These are phyloP conservation scores for Accipiter virgatus DNA, from an alignment of 2,113 vertebrate species.

Conservation along the genomic window DNA sequence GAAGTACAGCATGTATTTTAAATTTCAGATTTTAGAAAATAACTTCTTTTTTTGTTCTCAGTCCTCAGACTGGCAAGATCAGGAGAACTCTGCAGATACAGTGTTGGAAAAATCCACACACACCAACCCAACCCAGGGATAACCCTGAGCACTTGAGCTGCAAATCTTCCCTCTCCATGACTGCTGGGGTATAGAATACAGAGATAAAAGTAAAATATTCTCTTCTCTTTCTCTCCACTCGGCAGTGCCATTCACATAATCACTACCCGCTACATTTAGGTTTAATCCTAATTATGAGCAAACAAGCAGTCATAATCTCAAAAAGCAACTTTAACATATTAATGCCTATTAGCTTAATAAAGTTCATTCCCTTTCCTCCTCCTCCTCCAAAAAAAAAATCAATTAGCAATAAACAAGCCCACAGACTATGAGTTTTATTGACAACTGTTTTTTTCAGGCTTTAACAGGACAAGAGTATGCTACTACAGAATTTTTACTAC, in stretches of 20 bases:
- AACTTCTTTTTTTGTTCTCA: not conserved
- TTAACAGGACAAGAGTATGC: constrained; percentile 83
- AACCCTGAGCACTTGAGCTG: not conserved
- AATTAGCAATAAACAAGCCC: constrained; percentile 86
- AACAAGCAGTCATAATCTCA: constrained; percentile 36
- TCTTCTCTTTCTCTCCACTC: not conserved
- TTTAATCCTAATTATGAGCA: constrained; percentile 19
- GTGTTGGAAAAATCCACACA: not conserved
- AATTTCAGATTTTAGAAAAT: not conserved
- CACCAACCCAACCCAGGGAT: not conserved
- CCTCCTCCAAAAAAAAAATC: constrained; percentile 79
- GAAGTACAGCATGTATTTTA: not conserved
- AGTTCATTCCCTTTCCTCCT: constrained; percentile 76
- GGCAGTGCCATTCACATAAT: not conserved
- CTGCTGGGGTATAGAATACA: not conserved
- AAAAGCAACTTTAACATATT: constrained; percentile 48
- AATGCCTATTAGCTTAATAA: constrained; percentile 69
- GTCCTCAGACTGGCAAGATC: not conserved
- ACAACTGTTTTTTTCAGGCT: constrained; percentile 74
- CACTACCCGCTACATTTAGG: not conserved
- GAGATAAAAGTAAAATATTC: not conserved
- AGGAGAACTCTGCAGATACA: not conserved
- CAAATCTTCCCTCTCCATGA: not conserved
- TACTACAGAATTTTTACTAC: constrained; percentile 65
- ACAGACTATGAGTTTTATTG: constrained; percentile 70